Evolutionary conservation across 2,888 invertebrate genomes (phyloP), one percentile per base, ranked within the genome.

Genomic region (Emmelina monodactyla): DNA sequence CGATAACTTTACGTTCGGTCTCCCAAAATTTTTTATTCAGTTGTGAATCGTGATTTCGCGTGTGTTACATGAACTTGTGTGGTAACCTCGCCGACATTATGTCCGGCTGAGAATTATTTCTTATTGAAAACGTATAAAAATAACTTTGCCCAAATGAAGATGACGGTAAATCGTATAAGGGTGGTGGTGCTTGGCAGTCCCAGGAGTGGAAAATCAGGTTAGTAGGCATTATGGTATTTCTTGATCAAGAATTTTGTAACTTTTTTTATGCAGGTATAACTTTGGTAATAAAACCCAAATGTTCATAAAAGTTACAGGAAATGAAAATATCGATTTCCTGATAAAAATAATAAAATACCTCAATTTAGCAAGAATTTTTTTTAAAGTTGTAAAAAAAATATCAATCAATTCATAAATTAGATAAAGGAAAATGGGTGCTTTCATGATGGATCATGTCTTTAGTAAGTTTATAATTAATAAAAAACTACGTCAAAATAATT

Each of bases 141-240:
- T 29, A 12, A 10, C 2, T 15, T 66, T 58, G 53, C 59, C 67
- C 73, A 71, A 70, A 79, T 79, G 79, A 79, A 79, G 78, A 88
- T 89, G 88, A 89, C 89, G 80, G 86, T 88, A 66, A 88, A 86
- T 78, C 85, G 87, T 69, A 89, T 89, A 75, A 84, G 87, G 82
- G 88, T 89, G 69, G 89, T 89, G 76, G 88, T 89, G 66, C 82
- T 89, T 63, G 89, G 89, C 58, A 86, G 88, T 65, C 83, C 88
- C 56, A 82, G 86, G 60, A 88, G 89, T 63, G 89, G 89, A 59
- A 89, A 89, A 79, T 88, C 89, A 70, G 89, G 89, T 89, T 71
- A 83, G 85, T 79, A 63, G 11, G n/a, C 3, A n/a, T n/a, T n/a
- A n/a, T n/a, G n/a, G n/a, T n/a, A n/a, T 41, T 34, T 32, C 16